Base-by-base conservation (phyloP, 2,888 invertebrate genomes). In the Agrotis segetum region DNA sequence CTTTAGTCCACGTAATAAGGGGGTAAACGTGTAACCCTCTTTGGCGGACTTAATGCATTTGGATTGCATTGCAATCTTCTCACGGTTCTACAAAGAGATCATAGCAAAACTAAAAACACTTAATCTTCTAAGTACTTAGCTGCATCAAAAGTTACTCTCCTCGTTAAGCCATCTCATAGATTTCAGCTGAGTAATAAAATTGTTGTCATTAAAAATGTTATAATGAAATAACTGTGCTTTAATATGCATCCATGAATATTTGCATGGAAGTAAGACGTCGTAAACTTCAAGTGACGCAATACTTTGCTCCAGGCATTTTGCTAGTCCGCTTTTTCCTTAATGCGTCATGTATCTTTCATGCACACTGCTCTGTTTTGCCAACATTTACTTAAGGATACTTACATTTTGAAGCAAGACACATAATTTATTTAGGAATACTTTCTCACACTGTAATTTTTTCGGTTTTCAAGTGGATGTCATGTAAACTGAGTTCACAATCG, bases 321-420 rank as follows among this genome's bases (percentile, higher is more conserved):
- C 34, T 61, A 62, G 67, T 58, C 19, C 61, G 58, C 40, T 65
- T 82, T 79, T 79, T 82, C 67, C 67, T 59, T 71, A 53, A 81
- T 64, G 62, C 29, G 14, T 59, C 73, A 62, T 78, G 64, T 78
- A 79, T 78, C n/a, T 82, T 71, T 77, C 72, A 82, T 67, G 67
- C 40, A 46, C 34, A 67, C 21, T 61, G 58, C 24, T 24, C 47
- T 34, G 29, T 60, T 70, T 62, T 47, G 40, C 29, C 7, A 40
- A 69, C 21, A 50, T 44, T 65, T 61, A 40, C 63, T 52, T 21
- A 47, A 11, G 3, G 7, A n/a, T 16, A 69, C 40, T n/a, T 58
- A 21, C 29, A 29, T 73, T 78, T 60, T 49, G 21, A 60, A 53
- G 46, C 24, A n/a, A 53, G 16, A 2, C 40, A 40, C 40, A 40